phyloP scores from a whole-genome alignment of 1,140 invertebrate genomes.

The Drosophila paulistorum region DNA sequence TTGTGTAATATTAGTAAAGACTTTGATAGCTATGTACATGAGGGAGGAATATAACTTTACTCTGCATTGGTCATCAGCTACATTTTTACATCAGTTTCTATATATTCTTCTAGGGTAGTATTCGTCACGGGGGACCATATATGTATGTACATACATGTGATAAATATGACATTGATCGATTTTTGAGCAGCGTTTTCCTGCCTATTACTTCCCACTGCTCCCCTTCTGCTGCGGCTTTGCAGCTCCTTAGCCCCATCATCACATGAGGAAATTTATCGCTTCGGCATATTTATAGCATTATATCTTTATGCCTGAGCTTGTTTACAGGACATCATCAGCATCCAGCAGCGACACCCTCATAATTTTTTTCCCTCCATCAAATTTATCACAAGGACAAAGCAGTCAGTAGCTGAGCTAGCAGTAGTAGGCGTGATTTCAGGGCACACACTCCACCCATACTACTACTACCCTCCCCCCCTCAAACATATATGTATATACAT shows the following conservation, averaged over 20 bases:
- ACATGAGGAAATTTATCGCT: constrained; percentile 69
- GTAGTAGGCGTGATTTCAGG: constrained; percentile 60
- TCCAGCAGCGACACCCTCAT: constrained; percentile 68
- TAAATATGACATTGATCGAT: constrained; percentile 82
- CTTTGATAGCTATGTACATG: too few species aligned
- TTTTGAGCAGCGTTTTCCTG: constrained; percentile 60
- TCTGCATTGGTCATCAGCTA: too few species aligned
- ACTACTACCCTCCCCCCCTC: background rate
- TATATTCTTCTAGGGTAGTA: background rate
- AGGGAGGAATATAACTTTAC: too few species aligned
- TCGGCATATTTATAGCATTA: constrained; percentile 75
- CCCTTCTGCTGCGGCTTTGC: background rate
- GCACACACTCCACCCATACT: too few species aligned
- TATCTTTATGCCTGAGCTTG: constrained; percentile 64
- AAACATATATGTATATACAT: background rate
- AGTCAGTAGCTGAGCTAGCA: constrained; percentile 15
- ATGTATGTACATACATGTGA: constrained; percentile 48
- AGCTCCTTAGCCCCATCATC: background rate
- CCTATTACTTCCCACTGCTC: background rate
- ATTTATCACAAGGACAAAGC: constrained; percentile 63
- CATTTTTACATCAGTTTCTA: background rate
- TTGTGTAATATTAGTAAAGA: too few species aligned
- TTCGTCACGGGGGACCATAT: constrained; percentile 17
- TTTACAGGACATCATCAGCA: constrained; percentile 74
- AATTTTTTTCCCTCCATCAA: constrained; percentile 75